These are phyloP conservation scores for Scomber scombrus DNA, from an alignment of 2,113 vertebrate genomes.

Conservation along the genomic window DNA sequence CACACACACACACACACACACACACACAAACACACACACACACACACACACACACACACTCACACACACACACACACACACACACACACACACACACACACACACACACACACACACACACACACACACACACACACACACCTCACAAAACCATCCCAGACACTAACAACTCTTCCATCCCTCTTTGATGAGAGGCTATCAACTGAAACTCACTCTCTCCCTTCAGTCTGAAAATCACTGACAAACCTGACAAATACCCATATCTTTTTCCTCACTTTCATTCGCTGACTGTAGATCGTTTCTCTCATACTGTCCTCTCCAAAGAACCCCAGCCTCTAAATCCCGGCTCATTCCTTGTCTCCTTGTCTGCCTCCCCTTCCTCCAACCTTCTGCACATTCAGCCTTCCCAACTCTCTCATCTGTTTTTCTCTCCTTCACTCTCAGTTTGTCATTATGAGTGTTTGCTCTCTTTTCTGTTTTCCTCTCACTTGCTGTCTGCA, in stretches of 20 bases:
- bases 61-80: neutral
- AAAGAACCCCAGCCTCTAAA: neutral
- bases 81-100: constrained; percentile 2
- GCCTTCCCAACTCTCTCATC: neutral
- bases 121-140: constrained; percentile 12
- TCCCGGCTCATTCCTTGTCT: constrained; percentile 11
- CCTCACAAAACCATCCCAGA: constrained; percentile 20
- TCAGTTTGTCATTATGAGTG: neutral
- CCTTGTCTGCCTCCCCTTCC: neutral
- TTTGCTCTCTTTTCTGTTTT: neutral
- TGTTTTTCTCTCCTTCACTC: constrained; percentile 3
- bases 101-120: neutral
- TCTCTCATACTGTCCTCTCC: neutral
- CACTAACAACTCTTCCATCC: constrained; percentile 21
- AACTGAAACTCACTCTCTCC: constrained; percentile 26
- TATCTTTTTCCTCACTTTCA: constrained; percentile 40
- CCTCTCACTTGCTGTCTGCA: neutral
- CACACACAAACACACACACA: neutral
- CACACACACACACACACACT: neutral
- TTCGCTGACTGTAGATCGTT: constrained; percentile 27
- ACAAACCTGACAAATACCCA: constrained; percentile 51
- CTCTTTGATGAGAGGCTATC: constrained; percentile 41
- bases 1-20: constrained; percentile 1
- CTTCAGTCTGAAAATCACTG: constrained; percentile 38
- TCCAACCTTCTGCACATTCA: constrained; percentile 1